Evolutionary conservation across 2,888 invertebrate genomes (phyloP).

Genomic region (Listrodromus nycthemerus): DNA sequence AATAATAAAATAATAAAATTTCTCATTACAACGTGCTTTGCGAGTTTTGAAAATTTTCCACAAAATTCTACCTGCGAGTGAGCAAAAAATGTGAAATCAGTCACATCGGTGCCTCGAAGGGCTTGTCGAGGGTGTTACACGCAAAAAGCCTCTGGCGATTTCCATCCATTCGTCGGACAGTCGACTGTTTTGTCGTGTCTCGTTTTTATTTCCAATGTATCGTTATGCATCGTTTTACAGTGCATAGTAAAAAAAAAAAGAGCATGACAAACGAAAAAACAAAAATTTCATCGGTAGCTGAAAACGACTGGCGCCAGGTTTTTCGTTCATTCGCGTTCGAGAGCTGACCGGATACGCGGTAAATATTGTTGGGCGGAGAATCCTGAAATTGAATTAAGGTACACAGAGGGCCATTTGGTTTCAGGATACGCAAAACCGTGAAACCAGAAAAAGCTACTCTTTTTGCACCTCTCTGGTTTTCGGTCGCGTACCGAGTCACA

Average conservation of each 20-base stretch:
- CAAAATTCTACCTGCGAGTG: too few species aligned
- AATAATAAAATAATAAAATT: too few species aligned
- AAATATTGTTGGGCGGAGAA: neutral
- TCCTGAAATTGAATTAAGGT: neutral
- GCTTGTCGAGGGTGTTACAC: neutral
- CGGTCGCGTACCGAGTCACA: conserved; percentile 65
- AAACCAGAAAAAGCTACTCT: neutral
- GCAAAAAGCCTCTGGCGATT: neutral
- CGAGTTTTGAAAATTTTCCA: too few species aligned
- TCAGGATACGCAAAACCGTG: neutral
- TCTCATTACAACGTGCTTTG: too few species aligned
- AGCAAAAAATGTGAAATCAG: too few species aligned
- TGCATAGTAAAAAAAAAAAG: neutral
- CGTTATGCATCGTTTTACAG: neutral
- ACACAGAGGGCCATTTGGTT: neutral
- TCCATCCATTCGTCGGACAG: neutral
- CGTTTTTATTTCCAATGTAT: neutral
- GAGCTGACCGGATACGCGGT: neutral
- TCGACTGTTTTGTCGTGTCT: neutral
- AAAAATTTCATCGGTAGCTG: neutral
- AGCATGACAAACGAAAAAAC: neutral
- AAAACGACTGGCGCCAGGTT: neutral
- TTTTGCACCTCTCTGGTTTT: conserved; percentile 24
- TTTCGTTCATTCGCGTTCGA: neutral
- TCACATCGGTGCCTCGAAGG: neutral